These are phyloP conservation scores for Lepidostoma basale DNA, from an alignment of 1,140 invertebrate genomes.

Conservation along the genomic window DNA sequence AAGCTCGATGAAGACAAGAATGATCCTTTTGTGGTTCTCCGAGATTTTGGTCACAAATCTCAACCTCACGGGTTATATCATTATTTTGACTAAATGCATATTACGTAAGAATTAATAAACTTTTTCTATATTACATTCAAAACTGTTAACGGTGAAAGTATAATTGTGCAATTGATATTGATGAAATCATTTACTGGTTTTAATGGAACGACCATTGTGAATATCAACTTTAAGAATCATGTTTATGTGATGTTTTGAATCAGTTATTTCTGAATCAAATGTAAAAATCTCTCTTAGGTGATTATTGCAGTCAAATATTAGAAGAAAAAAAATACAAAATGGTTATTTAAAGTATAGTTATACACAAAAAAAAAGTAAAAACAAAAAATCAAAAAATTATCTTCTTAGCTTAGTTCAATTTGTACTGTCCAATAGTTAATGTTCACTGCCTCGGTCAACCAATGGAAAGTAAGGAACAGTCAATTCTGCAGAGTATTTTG, in stretches of 20 bases:
- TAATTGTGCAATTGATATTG: conserved; percentile 33
- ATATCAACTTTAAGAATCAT: background rate
- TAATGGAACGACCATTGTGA: conserved; percentile 23
- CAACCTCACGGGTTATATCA: conserved; percentile 43
- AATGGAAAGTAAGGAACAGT: conserved; percentile 19
- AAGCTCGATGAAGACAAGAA: conserved; percentile 43
- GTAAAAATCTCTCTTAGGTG: conserved; percentile 13
- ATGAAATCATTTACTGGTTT: conserved; percentile 13
- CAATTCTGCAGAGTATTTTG: no score
- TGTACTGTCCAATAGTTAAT: conserved; percentile 45
- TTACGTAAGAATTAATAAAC: conserved; percentile 24
- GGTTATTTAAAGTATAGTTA: conserved; percentile 32
- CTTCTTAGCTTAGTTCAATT: conserved; percentile 45
- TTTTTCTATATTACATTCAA: conserved; percentile 35
- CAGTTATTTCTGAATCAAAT: conserved; percentile 8
- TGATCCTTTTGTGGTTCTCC: conserved; percentile 42
- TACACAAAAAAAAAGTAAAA: conserved; percentile 42
- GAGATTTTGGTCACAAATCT: conserved; percentile 43
- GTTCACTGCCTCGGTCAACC: conserved; percentile 41
- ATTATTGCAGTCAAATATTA: conserved; percentile 26
- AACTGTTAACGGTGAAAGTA: conserved; percentile 21
- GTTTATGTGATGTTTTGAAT: background rate
- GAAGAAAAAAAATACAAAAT: conserved; percentile 28
- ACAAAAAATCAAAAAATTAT: conserved; percentile 45
- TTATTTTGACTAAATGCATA: conserved; percentile 41